Conservation (phyloP, 2,888 invertebrate genomes). For the Sinodicranocentrus sp. region DNA sequence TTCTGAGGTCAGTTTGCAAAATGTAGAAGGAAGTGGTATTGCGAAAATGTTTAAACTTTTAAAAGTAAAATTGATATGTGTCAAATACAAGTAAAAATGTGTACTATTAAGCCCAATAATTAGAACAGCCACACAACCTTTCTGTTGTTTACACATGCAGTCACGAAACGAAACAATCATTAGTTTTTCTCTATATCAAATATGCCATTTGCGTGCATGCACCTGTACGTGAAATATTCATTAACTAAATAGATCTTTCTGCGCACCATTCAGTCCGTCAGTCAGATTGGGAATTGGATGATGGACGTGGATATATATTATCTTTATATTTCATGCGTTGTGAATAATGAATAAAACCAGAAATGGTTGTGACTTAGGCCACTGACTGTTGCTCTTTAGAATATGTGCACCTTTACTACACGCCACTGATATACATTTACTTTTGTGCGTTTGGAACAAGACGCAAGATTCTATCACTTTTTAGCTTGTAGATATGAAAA, state of each 20-base stretch:
- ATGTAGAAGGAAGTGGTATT: constrained; percentile 9
- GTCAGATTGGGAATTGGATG: constrained; percentile 1
- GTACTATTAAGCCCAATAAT: constrained; percentile 5
- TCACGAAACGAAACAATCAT: constrained; percentile 21
- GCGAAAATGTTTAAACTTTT: background rate
- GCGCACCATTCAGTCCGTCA: background rate
- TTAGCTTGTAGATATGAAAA: too few relatives aligned
- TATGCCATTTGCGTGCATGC: background rate
- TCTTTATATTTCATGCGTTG: background rate
- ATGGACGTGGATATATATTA: constrained; percentile 11
- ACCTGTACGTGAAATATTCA: constrained; percentile 9
- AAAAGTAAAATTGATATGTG: constrained; percentile 10
- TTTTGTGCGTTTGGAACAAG: too few relatives aligned
- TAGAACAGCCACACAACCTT: constrained; percentile 3
- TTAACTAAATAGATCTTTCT: background rate
- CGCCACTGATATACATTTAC: too few relatives aligned
- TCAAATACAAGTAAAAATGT: constrained; percentile 15
- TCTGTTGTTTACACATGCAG: background rate
- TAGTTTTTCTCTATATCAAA: constrained; percentile 2
- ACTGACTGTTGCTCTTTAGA: constrained; percentile 1
- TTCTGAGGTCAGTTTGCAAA: constrained; percentile 8
- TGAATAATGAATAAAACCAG: constrained; percentile 26
- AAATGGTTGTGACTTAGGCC: constrained; percentile 18
- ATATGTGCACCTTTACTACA: too few relatives aligned
- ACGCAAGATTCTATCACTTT: too few relatives aligned